Evolutionary conservation across 2,797 vertebrate species (phyloP), one percentile per base, ranked within the genome.

Genomic region (Myiothlypis chrysogaster): DNA sequence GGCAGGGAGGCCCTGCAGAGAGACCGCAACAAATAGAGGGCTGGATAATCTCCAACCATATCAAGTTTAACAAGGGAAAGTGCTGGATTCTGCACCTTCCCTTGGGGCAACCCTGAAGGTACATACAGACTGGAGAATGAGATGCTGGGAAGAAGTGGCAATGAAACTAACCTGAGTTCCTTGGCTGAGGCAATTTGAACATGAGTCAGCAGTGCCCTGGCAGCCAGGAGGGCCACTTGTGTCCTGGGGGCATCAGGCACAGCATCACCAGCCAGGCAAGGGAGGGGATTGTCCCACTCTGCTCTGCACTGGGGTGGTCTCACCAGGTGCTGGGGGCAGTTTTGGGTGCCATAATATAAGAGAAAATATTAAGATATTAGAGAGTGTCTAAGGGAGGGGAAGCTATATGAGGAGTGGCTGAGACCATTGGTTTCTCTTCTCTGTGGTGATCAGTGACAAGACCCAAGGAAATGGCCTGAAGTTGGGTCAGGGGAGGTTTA

Each of bases 221-320:
- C 27, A 44, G 46, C 53, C 61, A 59, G 61, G 14, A 43, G 18
- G 6, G 53, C 4, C 53, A 18, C 3, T 12, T 0, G 0, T 66
- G 37, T 75, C 32, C 52, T 43, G 18, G 32, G 6, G 0, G 1
- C 44, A 43, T 43, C 44, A 66, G 28, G 7, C 6, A 22, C 32
- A 35, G 27, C 60, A 14, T 27, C 0, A 0, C 9, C 56, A 75
- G 25, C 5, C 0, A 0, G 37, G 5, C 44, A 59, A 66, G 23
- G 10, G n/a, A 59, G 27, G 32, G 8, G 12, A 59, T 23, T 59
- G 10, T 44, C n/a, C 44, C 0, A 0, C 37, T 25, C 52, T 75
- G n/a, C 37, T 44, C 15, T 37, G n/a, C 5, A 4, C 27, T 76
- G 53, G 14, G 37, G 6, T 0, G 0, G 8, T 12, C 28, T 44